Base-by-base conservation (phyloP, 2,797 vertebrate species). In the Eleutherodactylus coqui region DNA sequence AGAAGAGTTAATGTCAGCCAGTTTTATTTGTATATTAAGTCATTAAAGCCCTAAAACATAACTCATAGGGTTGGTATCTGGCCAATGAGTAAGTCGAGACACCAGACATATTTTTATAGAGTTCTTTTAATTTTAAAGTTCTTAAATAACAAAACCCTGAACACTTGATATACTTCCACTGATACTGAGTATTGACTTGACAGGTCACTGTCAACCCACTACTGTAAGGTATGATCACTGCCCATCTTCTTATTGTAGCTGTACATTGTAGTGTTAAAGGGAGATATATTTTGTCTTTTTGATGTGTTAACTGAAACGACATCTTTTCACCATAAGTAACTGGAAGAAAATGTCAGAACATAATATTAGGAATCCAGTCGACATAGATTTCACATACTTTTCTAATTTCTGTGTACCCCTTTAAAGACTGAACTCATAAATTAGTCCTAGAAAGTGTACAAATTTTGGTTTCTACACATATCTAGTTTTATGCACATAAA, bases 171-270 rank as follows among this genome's bases (percentile, higher is more conserved):
- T 95, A 92, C 90, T 91, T 93, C 92, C 91, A 91, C 94, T 92
- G 91, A 91, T 94, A 96, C 93, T 90, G 93, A 93, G 95, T 96
- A 96, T 95, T 96, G 94, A 92, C 93, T 94, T 95, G 96, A 93
- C 95, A 95, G 93, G 95, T 95, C 96, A 87, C 94, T 94, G 92
- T 64, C 82, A 80, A 43, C 53, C 78, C 82, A 87, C 82, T 80
- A 84, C 86, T 87, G 82, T 87, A 84, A 80, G 62, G 76, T 80
- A 87, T 55, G 69, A 87, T 81, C 86, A 81, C 86, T 84, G 81
- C 82, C 86, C 86, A 75, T 87, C 34, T 36, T 92, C 91, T 92
- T 92, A 92, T 93, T 92, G 92, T 87, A 69, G 34, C 34, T 87
- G 82, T 87, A 84, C 79, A 83, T 51, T 87, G 64, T 89, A 86